These are phyloP conservation scores for Disparrhopalites patrizii DNA, from an alignment of 2,888 invertebrate species.

Conservation along the genomic window DNA sequence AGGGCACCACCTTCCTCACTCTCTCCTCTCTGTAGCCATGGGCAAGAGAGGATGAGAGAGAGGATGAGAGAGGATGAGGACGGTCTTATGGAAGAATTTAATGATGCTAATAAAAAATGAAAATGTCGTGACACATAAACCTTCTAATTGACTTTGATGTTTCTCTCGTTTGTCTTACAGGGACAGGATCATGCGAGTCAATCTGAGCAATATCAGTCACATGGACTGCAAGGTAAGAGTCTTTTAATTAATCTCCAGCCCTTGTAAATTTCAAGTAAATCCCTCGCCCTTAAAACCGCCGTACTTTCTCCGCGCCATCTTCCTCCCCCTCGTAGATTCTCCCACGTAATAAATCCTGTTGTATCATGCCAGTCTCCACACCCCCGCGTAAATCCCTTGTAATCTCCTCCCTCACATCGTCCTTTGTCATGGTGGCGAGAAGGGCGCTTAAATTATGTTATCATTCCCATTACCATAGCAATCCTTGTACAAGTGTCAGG, in stretches of 20 bases:
- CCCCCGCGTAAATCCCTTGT: too few species aligned
- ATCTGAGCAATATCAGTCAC: conserved; percentile 79
- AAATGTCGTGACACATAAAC: conserved; percentile 18
- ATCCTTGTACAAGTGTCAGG: too few species aligned
- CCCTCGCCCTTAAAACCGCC: too few species aligned
- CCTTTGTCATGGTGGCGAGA: too few species aligned
- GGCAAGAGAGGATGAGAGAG: background rate
- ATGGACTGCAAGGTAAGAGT: conserved; percentile 78
- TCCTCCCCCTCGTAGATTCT: too few species aligned
- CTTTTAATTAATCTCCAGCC: conserved; percentile 11
- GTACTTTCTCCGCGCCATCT: too few species aligned
- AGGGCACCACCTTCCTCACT: too few species aligned
- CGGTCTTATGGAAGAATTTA: conserved; percentile 18
- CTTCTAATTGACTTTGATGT: conserved; percentile 22
- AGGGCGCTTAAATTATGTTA: too few species aligned
- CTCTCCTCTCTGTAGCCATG: background rate
- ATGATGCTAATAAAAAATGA: conserved; percentile 26
- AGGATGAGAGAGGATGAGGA: background rate
- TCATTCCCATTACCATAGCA: background rate
- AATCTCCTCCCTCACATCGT: too few species aligned
- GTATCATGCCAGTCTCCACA: too few species aligned
- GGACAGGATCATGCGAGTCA: conserved; percentile 76
- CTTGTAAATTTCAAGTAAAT: conserved; percentile 1
- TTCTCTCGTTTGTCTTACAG: conserved; percentile 58
- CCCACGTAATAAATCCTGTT: too few species aligned